phyloP scores from a whole-genome alignment of 2,888 invertebrate species.

The Meiosimyza decipiens region DNA sequence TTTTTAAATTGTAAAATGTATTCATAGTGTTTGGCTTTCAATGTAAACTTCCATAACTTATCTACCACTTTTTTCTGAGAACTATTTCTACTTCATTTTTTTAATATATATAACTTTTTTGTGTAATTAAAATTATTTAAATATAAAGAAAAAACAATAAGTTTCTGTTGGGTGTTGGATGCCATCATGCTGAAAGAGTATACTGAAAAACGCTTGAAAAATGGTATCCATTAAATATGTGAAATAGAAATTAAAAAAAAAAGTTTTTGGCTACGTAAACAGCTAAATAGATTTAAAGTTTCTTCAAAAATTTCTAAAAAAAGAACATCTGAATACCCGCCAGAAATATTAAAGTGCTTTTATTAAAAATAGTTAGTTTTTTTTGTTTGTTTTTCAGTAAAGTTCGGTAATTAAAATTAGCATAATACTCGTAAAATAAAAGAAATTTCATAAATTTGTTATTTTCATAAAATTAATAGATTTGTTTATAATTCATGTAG shows the following conservation, averaged over 20 bases:
- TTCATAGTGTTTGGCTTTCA: constrained; percentile 22
- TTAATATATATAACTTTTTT: not conserved
- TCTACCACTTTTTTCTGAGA: constrained; percentile 15
- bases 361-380: not conserved
- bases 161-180: constrained; percentile 30
- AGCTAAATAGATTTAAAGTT: not conserved
- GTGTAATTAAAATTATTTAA: not conserved
- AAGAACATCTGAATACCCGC: constrained; percentile 17
- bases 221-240: constrained; percentile 27
- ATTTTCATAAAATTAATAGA: constrained; percentile 56
- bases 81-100: constrained; percentile 6
- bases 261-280: not conserved
- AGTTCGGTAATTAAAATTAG: not conserved
- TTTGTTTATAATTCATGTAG: constrained; percentile 23
- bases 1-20: constrained; percentile 21
- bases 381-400: not conserved
- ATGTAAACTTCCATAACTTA: constrained; percentile 22
- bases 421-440: not conserved
- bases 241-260: not conserved
- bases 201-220: constrained; percentile 37
- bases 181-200: constrained; percentile 17
- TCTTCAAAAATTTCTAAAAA: not conserved
- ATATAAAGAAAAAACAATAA: not conserved
- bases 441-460: constrained; percentile 55
- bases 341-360: constrained; percentile 17